These are phyloP conservation scores for Agrilus mali DNA, from an alignment of 2,888 invertebrate species.

Conservation along the genomic window DNA sequence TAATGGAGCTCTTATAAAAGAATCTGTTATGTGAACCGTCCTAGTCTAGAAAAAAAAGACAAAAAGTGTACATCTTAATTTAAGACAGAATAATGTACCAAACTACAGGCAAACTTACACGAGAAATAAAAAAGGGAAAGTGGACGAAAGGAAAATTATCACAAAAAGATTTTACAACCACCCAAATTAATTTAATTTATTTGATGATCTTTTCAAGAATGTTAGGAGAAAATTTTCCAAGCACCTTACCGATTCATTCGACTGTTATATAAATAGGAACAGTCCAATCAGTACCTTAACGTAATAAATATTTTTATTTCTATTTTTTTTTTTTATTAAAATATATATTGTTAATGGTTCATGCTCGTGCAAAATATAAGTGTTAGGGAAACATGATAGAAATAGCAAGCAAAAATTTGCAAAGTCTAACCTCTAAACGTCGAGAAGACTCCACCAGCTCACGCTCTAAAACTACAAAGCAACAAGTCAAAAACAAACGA, in stretches of 20 bases:
- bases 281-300: not conserved
- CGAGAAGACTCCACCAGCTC: slow-evolving; percentile 25
- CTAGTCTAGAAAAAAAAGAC: slow-evolving; percentile 26
- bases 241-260: not conserved
- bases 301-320: not conserved
- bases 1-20: slow-evolving; percentile 29
- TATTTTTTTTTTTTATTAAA: not conserved
- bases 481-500: slow-evolving; percentile 24
- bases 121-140: too few species aligned
- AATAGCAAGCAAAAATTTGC: slow-evolving; percentile 6
- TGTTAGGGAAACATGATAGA: not conserved
- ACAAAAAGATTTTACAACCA: not conserved
- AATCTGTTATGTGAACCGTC: slow-evolving; percentile 26
- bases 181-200: too few species aligned
- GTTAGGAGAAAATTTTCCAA: too few species aligned
- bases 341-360: too few species aligned
- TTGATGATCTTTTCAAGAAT: too few species aligned
- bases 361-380: not conserved
- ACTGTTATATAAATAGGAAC: not conserved
- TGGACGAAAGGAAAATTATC: not conserved
- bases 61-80: not conserved
- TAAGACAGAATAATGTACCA: too few species aligned
- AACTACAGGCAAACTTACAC: too few species aligned
- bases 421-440: slow-evolving; percentile 29
- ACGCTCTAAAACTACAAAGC: slow-evolving; percentile 33